Percentiles rank a stretch among this genome's conserved stretches.
Evolutionary conservation across 64 coral and sea anemone genomes (phyloP).

Genomic region (Porites australiensis): DNA sequence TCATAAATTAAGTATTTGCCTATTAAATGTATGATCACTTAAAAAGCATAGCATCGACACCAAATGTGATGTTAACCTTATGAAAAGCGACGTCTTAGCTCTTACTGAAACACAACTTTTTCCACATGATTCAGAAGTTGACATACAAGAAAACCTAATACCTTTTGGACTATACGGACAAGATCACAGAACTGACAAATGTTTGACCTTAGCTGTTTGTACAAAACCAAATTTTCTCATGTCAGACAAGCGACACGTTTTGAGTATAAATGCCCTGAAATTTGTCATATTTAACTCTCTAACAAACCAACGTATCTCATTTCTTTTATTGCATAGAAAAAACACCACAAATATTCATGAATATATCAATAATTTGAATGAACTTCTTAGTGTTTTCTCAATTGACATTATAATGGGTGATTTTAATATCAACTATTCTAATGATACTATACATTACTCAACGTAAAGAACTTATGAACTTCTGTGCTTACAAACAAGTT

Average conservation of each 20-base stretch:
- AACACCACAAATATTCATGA: slow-evolving; percentile 31
- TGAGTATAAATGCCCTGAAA: background rate
- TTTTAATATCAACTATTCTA: slow-evolving; percentile 52
- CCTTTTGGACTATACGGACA: slow-evolving; percentile 30
- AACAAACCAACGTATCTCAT: slow-evolving; percentile 10
- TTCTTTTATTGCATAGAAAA: background rate
- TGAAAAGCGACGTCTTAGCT: slow-evolving; percentile 47
- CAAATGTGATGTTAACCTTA: slow-evolving; percentile 44
- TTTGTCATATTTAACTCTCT: background rate
- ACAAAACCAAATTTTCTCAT: slow-evolving; percentile 31
- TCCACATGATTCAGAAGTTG: slow-evolving; percentile 29
- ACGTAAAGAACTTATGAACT: slow-evolving; percentile 25
- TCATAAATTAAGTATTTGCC: background rate
- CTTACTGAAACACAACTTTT: slow-evolving; percentile 54
- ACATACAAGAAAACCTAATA: slow-evolving; percentile 11
- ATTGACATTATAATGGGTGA: slow-evolving; percentile 56
- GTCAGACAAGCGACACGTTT: slow-evolving; percentile 20
- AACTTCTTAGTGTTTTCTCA: slow-evolving; percentile 11
- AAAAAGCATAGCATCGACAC: slow-evolving; percentile 71
- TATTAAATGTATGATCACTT: slow-evolving; percentile 68
- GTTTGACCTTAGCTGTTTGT: slow-evolving; percentile 63
- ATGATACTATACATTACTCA: background rate
- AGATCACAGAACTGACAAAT: slow-evolving; percentile 39
- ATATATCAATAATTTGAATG: slow-evolving; percentile 39
- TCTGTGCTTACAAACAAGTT: slow-evolving; percentile 43